Evolutionary conservation across 2,888 invertebrate species (phyloP).

Genomic region (Fissipunctia ypsillon): DNA sequence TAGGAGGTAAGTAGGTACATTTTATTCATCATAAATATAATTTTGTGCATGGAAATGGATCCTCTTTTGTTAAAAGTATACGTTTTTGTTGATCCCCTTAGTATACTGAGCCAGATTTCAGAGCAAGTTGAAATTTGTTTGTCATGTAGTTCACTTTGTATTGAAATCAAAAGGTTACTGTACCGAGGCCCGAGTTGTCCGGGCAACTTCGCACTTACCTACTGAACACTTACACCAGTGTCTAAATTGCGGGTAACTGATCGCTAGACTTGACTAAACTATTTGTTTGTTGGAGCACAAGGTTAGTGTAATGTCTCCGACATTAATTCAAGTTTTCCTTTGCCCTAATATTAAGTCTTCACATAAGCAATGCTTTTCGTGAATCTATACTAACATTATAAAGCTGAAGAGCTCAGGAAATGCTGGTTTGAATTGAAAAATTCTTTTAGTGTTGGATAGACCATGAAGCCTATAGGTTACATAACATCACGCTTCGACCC

Average conservation of each 20-base stretch:
- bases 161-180: conserved; percentile 28
- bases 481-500: too few relatives aligned
- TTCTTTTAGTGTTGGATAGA: too few relatives aligned
- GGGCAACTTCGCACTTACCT: conserved; percentile 6
- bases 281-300: conserved; percentile 20
- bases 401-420: too few relatives aligned
- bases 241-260: conserved; percentile 25
- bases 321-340: neutral
- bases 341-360: neutral
- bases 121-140: conserved; percentile 17
- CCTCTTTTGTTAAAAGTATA: conserved; percentile 24
- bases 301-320: neutral
- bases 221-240: conserved; percentile 23
- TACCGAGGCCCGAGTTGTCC: neutral
- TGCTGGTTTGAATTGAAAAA: too few relatives aligned
- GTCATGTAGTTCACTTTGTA: conserved; percentile 31
- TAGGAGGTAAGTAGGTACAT: neutral
- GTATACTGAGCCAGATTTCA: conserved; percentile 4
- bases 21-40: neutral
- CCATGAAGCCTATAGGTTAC: too few relatives aligned
- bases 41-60: conserved; percentile 17
- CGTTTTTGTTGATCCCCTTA: conserved; percentile 14
- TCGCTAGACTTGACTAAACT: conserved; percentile 34
- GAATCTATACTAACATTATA: too few relatives aligned
- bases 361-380: neutral